Evolutionary conservation across 2,113 vertebrate species (phyloP), one percentile per base, ranked within the genome.

Genomic region (Takifugu flavidus): DNA sequence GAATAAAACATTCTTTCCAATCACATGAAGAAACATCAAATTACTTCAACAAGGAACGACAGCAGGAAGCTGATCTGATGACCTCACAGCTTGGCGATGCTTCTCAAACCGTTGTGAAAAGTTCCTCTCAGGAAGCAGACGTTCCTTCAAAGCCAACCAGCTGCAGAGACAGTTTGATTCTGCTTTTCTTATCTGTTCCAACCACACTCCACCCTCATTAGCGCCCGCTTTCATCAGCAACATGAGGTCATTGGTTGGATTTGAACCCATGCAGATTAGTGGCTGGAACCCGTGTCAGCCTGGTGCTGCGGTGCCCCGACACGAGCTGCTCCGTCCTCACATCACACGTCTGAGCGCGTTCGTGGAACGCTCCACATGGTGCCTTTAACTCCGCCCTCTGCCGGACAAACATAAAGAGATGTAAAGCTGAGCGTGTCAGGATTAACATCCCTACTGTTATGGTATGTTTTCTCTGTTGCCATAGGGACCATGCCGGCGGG

Each of bases 401-500:
- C 65, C 27, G 59, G 62, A 75, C 56, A 67, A 72, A 77, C 52
- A 25, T 46, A 49, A 64, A 72, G 65, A 28, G 39, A 1, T 59
- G 10, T 28, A 44, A 42, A 52, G 52, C 20, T 28, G 27, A 55
- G 13, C 13, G 72, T 60, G 56, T 52, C 46, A 57, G 58, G 51
- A n/a, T 42, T 58, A 25, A 25, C 26, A 60, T 72, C 45, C n/a
- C 39, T 34, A 34, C 68, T 13, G 20, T 51, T 26, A 39, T 12
- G 34, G 49, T 54, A 39, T 81, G 29, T 80, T 74, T 75, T 49
- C 34, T 49, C 12, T 31, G 59, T 79, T 54, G 49, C 46, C 50
- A 20, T 49, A 98, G 96, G 96, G 96, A 46, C 96, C 96, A 1
- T 99, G 96, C 82, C 94, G 95, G 8, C 90, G 95, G 81, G 94